A percentile compares a stretch with the other conserved stretches of the same genome.
phyloP scores from a whole-genome alignment of 2,113 vertebrate genomes.

The Mustela lutreola region DNA sequence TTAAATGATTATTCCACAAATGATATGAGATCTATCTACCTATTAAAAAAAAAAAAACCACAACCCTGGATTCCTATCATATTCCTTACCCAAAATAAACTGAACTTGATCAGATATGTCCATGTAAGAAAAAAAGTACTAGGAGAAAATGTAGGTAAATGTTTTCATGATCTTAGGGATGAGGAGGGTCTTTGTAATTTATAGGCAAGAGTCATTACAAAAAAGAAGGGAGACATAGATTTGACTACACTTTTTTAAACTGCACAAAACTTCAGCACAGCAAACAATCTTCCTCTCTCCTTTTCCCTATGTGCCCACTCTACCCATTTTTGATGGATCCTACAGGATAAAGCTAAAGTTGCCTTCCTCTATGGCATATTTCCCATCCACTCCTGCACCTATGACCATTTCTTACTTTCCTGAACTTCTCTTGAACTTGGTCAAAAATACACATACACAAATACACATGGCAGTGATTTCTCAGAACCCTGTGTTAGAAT shows the following conservation, averaged over 20 bases:
- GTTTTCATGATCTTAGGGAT: not conserved
- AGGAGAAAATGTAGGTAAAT: not conserved
- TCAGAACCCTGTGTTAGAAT: not conserved
- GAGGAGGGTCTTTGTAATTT: not conserved
- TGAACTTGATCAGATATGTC: slow-evolving; percentile 3
- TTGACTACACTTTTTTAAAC: not conserved
- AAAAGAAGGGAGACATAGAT: not conserved
- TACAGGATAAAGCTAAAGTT: not conserved
- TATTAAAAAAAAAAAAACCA: not conserved
- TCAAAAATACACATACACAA: not conserved
- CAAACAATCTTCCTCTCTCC: not conserved
- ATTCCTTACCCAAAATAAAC: slow-evolving; percentile 25
- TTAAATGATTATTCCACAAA: slow-evolving; percentile 1
- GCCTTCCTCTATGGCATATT: not conserved
- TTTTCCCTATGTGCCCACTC: not conserved
- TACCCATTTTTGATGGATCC: not conserved
- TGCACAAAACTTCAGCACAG: not conserved
- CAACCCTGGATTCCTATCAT: not conserved
- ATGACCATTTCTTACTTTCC: not conserved
- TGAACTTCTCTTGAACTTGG: slow-evolving; percentile 20
- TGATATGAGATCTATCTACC: slow-evolving; percentile 11
- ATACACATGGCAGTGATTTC: not conserved
- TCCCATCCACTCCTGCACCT: not conserved
- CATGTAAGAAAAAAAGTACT: not conserved
- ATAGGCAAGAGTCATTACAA: not conserved